These are phyloP conservation scores for Poecile montanus DNA, from an alignment of 2,797 vertebrate genomes.

Conservation along the genomic window DNA sequence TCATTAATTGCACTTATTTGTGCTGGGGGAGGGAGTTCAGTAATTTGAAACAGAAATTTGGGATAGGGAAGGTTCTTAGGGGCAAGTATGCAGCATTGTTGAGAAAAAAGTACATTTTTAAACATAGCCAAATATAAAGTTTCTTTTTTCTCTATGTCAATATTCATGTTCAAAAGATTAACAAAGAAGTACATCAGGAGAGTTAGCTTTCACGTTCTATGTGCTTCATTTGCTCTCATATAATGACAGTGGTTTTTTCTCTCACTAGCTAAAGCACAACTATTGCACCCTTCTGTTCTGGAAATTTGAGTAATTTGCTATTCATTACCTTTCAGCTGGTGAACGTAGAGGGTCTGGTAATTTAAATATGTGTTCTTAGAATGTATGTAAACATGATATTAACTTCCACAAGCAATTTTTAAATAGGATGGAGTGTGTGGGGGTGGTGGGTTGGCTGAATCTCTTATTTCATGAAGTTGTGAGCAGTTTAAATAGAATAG, in stretches of 20 bases:
- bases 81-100: background rate
- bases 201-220: background rate
- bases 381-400: background rate
- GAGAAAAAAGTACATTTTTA: background rate
- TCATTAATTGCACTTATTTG: background rate
- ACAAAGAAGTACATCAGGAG: background rate
- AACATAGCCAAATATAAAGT: background rate
- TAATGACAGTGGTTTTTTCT: background rate
- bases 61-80: background rate
- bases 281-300: background rate
- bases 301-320: background rate
- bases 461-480: background rate
- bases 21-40: fast-evolving
- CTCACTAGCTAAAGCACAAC: background rate
- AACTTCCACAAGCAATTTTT: background rate
- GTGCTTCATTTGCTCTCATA: slow-evolving; percentile 7
- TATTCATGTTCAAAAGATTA: background rate
- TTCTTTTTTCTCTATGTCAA: background rate
- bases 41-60: background rate
- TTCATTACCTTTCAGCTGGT: background rate
- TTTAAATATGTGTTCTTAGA: background rate
- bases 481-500: background rate
- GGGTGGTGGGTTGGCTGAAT: background rate
- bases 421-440: background rate
- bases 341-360: background rate